Percentiles rank a stretch among this genome's conserved stretches.
These are phyloP conservation scores for Stylophora pistillata DNA, from an alignment of 64 coral and sea anemone species.

Conservation along the genomic window DNA sequence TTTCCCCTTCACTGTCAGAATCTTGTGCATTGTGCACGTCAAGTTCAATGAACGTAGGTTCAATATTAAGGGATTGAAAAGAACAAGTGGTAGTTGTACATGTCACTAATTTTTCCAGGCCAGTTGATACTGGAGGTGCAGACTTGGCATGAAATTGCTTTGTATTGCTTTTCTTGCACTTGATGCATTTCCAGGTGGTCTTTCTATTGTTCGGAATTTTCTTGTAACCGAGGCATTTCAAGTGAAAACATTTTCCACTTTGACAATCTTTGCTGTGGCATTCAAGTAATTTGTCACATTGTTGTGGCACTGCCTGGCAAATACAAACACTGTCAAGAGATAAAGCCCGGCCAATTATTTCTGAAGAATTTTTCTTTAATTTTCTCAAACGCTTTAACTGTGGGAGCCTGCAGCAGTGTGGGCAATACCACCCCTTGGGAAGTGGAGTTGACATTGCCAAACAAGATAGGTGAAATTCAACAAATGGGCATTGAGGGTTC, in stretches of 20 bases:
- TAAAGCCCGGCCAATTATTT: slow-evolving; percentile 4
- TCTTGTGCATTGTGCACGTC: background rate
- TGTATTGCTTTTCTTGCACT: slow-evolving; percentile 33
- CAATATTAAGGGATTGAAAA: background rate
- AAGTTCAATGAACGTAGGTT: background rate
- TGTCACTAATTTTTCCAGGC: background rate
- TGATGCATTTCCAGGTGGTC: slow-evolving; percentile 43
- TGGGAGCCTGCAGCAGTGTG: slow-evolving; percentile 67
- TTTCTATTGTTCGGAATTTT: slow-evolving; percentile 53
- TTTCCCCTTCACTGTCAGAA: slow-evolving; percentile 45
- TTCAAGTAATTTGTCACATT: slow-evolving; percentile 32
- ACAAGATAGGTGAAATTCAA: slow-evolving; percentile 51
- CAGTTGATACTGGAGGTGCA: background rate
- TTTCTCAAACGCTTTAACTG: slow-evolving; percentile 53
- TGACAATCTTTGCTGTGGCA: slow-evolving; percentile 45
- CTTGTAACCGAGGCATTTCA: slow-evolving; percentile 42
- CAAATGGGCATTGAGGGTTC: no score
- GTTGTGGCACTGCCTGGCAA: slow-evolving; percentile 23
- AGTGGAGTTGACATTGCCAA: slow-evolving; percentile 48
- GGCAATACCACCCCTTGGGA: slow-evolving; percentile 52
- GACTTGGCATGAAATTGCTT: slow-evolving; percentile 9
- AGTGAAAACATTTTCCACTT: slow-evolving; percentile 64
- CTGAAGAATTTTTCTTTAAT: slow-evolving; percentile 9
- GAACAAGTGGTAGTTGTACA: slow-evolving; percentile 9
- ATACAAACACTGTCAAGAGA: slow-evolving; percentile 5